These are phyloP conservation scores for Geopemphigus sp. DNA, from an alignment of 1,140 invertebrate species.

Conservation along the genomic window DNA sequence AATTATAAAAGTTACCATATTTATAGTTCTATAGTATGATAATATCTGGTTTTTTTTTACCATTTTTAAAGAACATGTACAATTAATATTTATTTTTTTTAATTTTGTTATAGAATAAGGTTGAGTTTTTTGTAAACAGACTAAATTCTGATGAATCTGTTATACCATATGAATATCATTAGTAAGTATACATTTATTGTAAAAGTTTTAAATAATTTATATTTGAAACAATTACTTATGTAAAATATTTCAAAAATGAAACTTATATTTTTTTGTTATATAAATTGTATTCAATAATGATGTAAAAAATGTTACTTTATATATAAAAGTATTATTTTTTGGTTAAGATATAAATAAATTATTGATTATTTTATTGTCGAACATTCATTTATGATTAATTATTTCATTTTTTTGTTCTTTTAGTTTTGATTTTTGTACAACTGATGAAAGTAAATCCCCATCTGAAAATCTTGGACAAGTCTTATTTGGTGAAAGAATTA, in stretches of 20 bases:
- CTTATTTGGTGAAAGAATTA: slow-evolving; percentile 95
- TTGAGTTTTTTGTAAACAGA: slow-evolving; percentile 89
- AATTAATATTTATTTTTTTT: neutral
- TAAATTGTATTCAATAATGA: no score
- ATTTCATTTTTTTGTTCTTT: slow-evolving; percentile 38
- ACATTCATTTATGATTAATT: neutral
- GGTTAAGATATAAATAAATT: no score
- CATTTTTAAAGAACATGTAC: no score
- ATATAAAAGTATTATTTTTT: no score
- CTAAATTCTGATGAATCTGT: slow-evolving; percentile 94
- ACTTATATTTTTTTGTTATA: neutral
- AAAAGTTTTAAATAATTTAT: no score
- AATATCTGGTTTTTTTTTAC: no score
- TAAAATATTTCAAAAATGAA: neutral
- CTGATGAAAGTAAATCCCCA: slow-evolving; percentile 73
- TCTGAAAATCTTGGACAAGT: slow-evolving; percentile 98
- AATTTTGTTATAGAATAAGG: slow-evolving; percentile 66
- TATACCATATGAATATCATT: slow-evolving; percentile 96
- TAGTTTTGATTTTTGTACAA: slow-evolving; percentile 87
- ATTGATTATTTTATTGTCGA: no score
- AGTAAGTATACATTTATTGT: slow-evolving; percentile 60
- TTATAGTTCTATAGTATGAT: no score
- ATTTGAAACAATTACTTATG: no score
- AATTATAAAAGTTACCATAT: no score
- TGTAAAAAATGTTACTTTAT: no score